Evolutionary conservation across 2,797 vertebrate genomes (phyloP), one percentile per base, ranked within the genome.

Genomic region (Pangasius larnaudii): DNA sequence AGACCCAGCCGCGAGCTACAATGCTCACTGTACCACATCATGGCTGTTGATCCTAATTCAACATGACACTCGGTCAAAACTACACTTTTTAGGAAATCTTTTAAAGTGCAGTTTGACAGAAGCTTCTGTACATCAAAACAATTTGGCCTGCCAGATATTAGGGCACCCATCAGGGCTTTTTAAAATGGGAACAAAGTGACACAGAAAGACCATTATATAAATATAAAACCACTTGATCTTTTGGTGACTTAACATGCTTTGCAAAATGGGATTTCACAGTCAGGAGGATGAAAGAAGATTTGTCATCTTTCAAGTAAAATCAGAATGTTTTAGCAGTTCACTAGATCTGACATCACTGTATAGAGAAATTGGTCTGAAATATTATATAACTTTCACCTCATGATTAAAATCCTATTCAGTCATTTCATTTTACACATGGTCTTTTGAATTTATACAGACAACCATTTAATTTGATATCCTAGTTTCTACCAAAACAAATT

Each of bases 61-160:
- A 94, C 85, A 91, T 81, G 95, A 94, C 94, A 89, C 46, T 51
- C 63, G 88, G 88, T 94, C 93, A 94, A 95, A 94, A 39, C 89
- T 14, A 84, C 90, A 85, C 90, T 86, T 59, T 88, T 91, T 86
- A 16, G 87, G 83, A 58, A 75, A 0, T 69, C 13, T 92, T 91
- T 90, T 90, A 87, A 89, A n/a, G 71, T 89, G 0, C 91, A 83
- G 93, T 90, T 91, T 92, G 92, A 95, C 89, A 89, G 87, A 56
- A 88, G 84, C 89, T 91, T 94, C 91, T 53, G 89, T 91, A 92
- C 93, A 94, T 94, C 91, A 86, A 92, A 94, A 90, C 82, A 86
- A 91, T 92, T 93, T 92, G 39, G 79, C 71, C 89, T 91, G 92
- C 90, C 74, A 46, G 87, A 85, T 2, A 87, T 91, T 84, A 46